Base-by-base conservation (phyloP, 2,888 invertebrate species). In the Agrilus cyanescens region DNA sequence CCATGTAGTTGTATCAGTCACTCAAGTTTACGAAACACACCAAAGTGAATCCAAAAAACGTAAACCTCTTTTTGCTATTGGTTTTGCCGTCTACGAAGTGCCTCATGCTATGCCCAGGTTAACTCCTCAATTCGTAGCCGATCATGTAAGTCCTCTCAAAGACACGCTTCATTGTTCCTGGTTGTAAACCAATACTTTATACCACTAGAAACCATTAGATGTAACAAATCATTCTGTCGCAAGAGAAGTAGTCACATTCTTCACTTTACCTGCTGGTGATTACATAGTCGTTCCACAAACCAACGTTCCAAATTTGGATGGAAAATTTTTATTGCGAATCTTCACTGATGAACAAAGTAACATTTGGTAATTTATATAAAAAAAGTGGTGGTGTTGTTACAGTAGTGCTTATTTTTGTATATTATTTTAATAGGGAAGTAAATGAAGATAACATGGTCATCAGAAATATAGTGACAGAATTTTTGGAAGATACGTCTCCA, bases 211-310 rank as follows among this genome's bases (percentile, higher is more conserved):
- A 15, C 76, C 80, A 12, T 63, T 80, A 54, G 80, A 80, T 58
- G 80, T 79, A 44, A 78, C 80, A 40, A 78, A 78, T 59, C 78
- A 78, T 65, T 75, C 75, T 1, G 65, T 76, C 20, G 75, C 78
- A 4, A 64, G 78, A 52, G 80, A 81, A 67, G 80, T 82, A 37
- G 82, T 77, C 10, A 80, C 81, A 25, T 80, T 82, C 65, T 83
- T 84, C 68, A 78, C 81, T 40, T 68, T 85, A 55, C 80, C 82
- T 37, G 75, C 82, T 8, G 85, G 84, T 3, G 79, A 80, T 59
- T 85, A 83, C 63, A 74, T 83, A 43, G 78, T 82, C 41, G 76
- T 85, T 52, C 81, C 84, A 45, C 81, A 81, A 68, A 78, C 82
- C 43, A 76, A 78, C 51, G 70, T 74, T 45, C 74, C 81, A 43